Base-by-base conservation (phyloP, 2,888 invertebrate species). In the Dioctria rufipes region DNA sequence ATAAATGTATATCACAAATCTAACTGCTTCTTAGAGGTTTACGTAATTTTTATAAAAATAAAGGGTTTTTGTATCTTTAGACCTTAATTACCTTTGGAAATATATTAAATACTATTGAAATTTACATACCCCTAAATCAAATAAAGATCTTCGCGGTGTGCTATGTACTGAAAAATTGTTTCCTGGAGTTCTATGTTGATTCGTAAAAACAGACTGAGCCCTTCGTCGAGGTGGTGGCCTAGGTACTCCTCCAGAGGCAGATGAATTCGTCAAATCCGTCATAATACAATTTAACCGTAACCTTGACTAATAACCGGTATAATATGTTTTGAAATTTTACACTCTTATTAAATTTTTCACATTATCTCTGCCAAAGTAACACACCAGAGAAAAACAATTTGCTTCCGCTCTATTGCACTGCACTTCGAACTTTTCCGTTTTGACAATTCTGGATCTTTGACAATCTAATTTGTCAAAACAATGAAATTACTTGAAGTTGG, bases 141-240 rank as follows among this genome's bases (percentile, higher is more conserved):
- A 83, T 83, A 89, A 83, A 82, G 89, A 88, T 84, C 88, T 86
- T 82, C 88, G 86, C 71, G 88, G 88, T 37, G 61, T 63, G 46
- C 66, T 78, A 39, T 60, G 60, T 8, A 46, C 58, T 39, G 71
- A 39, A 40, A 71, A 78, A 40, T 49, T 58, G 13, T 51, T 73
- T 9, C 78, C 65, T n/a, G 66, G 75, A 78, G 87, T 86, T 78
- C 86, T 86, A 81, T 87, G 86, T 81, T 86, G 86, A 80, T 83
- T 83, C 65, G 86, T 86, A 67, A 86, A 85, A 80, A 88, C 86
- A 58, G 89, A 88, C 60, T 87, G 86, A 66, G 89, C 86, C 40
- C 89, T 86, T 42, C 89, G 86, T 25, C 89, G 86, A 5, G 89
- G 89, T 80, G 88, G 89, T 78, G 88, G 88, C 80, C 88, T 86